Conservation (phyloP, 2,888 invertebrate genomes). For the Carabus problematicus region DNA sequence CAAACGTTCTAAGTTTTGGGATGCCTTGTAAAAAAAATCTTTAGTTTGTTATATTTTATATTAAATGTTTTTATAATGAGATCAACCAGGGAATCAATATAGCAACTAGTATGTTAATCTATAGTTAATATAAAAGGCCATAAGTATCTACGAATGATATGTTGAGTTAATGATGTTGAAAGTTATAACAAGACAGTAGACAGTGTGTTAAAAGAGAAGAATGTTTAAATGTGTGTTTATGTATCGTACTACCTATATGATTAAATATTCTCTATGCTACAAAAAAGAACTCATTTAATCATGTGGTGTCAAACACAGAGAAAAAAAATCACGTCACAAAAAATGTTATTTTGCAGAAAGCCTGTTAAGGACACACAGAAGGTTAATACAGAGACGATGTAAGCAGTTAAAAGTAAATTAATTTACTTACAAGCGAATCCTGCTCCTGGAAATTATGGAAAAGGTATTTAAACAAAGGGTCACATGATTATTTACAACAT, state of each 20-base stretch:
- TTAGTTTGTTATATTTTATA: too few relatives aligned
- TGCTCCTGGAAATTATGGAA: conserved; percentile 64
- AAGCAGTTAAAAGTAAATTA: conserved; percentile 23
- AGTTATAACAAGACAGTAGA: conserved; percentile 11
- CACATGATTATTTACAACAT: conserved; percentile 42
- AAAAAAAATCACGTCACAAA: background rate
- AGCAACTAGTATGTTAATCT: conserved; percentile 29
- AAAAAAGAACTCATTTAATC: too few relatives aligned
- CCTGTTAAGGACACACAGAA: background rate
- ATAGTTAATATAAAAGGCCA: conserved; percentile 51
- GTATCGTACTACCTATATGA: background rate
- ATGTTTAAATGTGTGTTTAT: conserved; percentile 22
- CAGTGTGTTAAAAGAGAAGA: conserved; percentile 19
- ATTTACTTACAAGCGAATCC: conserved; percentile 71
- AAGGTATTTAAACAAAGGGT: conserved; percentile 40
- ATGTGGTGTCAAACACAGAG: too few relatives aligned
- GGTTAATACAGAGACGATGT: background rate
- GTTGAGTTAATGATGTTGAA: conserved; percentile 15
- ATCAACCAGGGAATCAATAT: conserved; percentile 21
- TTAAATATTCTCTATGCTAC: too few relatives aligned
- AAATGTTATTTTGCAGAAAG: background rate
- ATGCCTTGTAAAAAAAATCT: too few relatives aligned
- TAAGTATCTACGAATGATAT: conserved; percentile 43
- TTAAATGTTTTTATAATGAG: background rate
- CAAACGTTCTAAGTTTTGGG: too few relatives aligned